Base-by-base conservation (phyloP, 2,797 vertebrate genomes). In the Esox lucius region DNA sequence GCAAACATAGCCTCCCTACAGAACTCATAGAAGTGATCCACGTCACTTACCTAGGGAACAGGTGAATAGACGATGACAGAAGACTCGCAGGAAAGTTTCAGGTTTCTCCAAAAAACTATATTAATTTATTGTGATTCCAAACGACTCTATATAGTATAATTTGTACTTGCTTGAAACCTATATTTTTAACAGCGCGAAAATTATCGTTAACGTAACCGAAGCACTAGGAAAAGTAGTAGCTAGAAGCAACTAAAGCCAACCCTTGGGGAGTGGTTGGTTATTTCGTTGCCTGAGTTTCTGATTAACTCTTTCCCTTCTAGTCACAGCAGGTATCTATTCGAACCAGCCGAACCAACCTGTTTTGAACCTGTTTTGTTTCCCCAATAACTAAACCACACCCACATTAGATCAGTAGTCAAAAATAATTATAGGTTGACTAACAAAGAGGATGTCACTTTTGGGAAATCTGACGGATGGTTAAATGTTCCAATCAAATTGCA, bases 221-320 rank as follows among this genome's bases (percentile, higher is more conserved):
- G 78, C 70, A 39, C 75, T 74, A 76, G 84, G 76, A 76, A 82
- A 90, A 90, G 92, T 87, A 88, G 83, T 80, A 83, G 83, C 86
- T 81, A 85, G 72, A 65, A 62, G 68, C 56, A 24, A 61, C 22
- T 61, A 61, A 22, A 88, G 83, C 77, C 72, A 31, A 72, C 66
- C 71, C 74, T 83, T 76, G 75, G 91, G 91, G 91, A 91, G 92
- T 91, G 91, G 91, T 72, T 71, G 77, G 66, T 65, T 11, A 24
- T 11, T 24, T 24, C 5, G 22, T 61, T 56, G 53, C n/a, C 53
- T 61, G 65, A 56, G 24, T 77, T 68, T 48, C 76, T 13, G 53
- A 56, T 84, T 82, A 86, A 86, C 84, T 69, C 78, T 46, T 82
- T 75, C 66, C 65, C 72, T 70, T 67, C 83, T 65, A 35, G 46